These are phyloP conservation scores for Pholis gunnellus DNA, from an alignment of 2,113 vertebrate species.

Conservation along the genomic window DNA sequence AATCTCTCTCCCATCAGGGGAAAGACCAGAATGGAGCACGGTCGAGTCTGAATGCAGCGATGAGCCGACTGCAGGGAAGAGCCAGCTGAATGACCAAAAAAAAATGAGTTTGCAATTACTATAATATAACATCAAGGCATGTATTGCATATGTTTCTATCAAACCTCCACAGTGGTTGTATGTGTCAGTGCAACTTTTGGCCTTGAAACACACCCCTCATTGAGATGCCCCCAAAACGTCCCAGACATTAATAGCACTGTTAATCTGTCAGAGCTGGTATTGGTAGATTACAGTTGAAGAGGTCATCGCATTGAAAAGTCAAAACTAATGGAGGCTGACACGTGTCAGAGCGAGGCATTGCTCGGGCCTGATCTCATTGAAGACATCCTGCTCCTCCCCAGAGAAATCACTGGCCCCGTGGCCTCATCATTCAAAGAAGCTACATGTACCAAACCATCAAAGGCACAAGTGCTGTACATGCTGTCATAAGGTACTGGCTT, in stretches of 20 bases:
- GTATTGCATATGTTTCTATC: conserved; percentile 9
- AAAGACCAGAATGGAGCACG: conserved; percentile 6
- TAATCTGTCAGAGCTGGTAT: conserved; percentile 55
- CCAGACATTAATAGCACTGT: conserved; percentile 56
- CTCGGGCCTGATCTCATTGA: conserved; percentile 59
- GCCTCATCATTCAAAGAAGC: conserved; percentile 48
- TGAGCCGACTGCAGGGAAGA: conserved; percentile 11
- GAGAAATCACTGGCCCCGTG: conserved; percentile 63
- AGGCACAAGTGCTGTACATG: conserved; percentile 33
- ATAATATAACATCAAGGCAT: neutral
- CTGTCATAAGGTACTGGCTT: conserved; percentile 14
- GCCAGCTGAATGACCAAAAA: neutral
- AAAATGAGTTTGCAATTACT: neutral
- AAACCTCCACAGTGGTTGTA: neutral
- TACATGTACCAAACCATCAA: conserved; percentile 59
- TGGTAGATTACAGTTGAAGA: conserved; percentile 57
- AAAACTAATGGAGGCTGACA: conserved; percentile 75
- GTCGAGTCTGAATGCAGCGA: neutral
- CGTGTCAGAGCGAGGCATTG: conserved; percentile 68
- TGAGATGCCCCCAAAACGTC: conserved; percentile 48
- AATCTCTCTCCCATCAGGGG: conserved; percentile 8
- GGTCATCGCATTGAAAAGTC: conserved; percentile 59
- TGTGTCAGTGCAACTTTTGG: conserved; percentile 21
- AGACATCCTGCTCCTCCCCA: conserved; percentile 59
- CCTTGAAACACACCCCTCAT: conserved; percentile 53